Base-by-base conservation (phyloP, 37 sponge, comb jelly and placozoan species). In the Oscarella lobularis region DNA sequence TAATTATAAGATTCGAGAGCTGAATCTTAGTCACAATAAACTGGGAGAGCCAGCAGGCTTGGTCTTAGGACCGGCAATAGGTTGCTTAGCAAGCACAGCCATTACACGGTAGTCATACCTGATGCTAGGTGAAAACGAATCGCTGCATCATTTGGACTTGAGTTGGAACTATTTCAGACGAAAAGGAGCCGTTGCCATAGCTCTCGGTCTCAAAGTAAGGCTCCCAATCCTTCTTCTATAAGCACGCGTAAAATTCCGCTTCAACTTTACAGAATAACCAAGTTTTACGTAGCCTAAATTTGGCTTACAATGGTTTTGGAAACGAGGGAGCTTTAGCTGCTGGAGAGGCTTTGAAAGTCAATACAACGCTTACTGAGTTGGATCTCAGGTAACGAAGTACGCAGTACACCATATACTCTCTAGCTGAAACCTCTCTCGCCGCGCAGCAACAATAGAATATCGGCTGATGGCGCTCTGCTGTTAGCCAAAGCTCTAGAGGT, bases 141-240 rank as follows among this genome's bases (percentile, higher is more conserved):
- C 78, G 9, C 78, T 97, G 27, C 80, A 88, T 66, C 66, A 54
- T 2, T 85, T 97, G 33, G 83, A 93, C 67, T 83, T 97, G 5
- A 90, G 95, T 36, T 97, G 98, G 98, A 97, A 97, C 83, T 76
- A 85, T 66, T 67, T 97, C 3, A 36, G 94, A 35, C 78, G 94
- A 39, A 90, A 87, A 72, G 98, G 98, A 72, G 94, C 94, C 30
- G 74, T 80, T 31, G 91, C 94, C n/a, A 39, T 97, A 36, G 98
- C 96, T 29, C 67, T 72, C 67, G 91, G 95, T 36, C 67, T 96
- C 40, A 87, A 89, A 81, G 89, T 85, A 31, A 38, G 33, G 71
- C 6, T 27, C 60, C 9, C 60, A 48, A 48, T 48, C 60, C 20
- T 20, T 48, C 60, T 48, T 27, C 60, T 48, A 48, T 48, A 9